Evolutionary conservation across 2,797 vertebrate species (phyloP), one percentile per base, ranked within the genome.

Genomic region (Hemibagrus guttatus): DNA sequence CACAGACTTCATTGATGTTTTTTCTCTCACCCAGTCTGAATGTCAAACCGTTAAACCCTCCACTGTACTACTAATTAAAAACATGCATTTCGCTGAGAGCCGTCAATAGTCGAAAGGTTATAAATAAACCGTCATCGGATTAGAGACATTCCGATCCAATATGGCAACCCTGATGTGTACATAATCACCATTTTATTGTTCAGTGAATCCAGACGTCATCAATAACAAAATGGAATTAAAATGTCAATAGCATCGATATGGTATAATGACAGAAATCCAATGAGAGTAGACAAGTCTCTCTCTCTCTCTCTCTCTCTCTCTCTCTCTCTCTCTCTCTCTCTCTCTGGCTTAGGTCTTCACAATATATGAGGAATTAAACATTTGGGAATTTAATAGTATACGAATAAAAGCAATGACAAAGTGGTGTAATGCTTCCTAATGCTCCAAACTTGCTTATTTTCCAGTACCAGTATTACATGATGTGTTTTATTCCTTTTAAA

Each of bases 171-270:
- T 42, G 69, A 26, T 6, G 69, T 72, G 19, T 42, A 46, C 69
- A 46, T 42, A 72, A 72, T 0, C 69, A 26, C 39, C 21, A 72
- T 23, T 69, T 69, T 39, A 69, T 69, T 69, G 68, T 11, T 72
- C 9, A 42, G 31, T 72, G 23, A 72, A 72, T 42, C 69, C 39
- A 16, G 39, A 46, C 39, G 9, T 12, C 7, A 19, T 46, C 69
- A 72, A 72, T 72, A 42, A 35, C 69, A 42, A 42, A 46, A 46
- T 46, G 69, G 35, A 72, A 72, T 72, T 42, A 72, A 72, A 72
- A 46, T 42, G 23, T 72, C 69, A 72, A 42, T 72, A 26, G 8
- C 46, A 46, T 72, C 46, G 69, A 72, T 72, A 26, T 46, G 1
- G 39, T 19, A 72, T 72, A 23, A 72, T 42, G 39, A 26, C 9